phyloP scores from a whole-genome alignment of 2,888 invertebrate species.

The Erebia aethiops region DNA sequence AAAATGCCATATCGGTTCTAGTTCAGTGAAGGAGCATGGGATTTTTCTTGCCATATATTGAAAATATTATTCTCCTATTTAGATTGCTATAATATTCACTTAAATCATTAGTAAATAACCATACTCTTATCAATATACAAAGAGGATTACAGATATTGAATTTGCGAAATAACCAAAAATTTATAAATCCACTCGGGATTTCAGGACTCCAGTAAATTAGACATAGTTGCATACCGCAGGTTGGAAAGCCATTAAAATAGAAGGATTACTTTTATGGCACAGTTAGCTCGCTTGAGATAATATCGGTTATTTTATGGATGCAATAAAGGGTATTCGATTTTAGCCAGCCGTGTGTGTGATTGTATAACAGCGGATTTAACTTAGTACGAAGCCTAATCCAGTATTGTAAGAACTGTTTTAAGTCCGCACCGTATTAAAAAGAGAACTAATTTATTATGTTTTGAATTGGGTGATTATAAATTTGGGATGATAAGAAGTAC shows the following conservation, averaged over 20 bases:
- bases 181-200: constrained; percentile 17
- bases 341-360: constrained; percentile 76
- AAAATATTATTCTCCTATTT: background rate
- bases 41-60: constrained; percentile 49
- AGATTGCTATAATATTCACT: background rate
- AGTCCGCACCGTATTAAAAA: background rate
- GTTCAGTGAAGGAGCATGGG: constrained; percentile 63
- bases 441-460: background rate
- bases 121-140: background rate
- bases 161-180: background rate
- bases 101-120: background rate
- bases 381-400: constrained; percentile 21
- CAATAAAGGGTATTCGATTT: constrained; percentile 80
- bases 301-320: constrained; percentile 80
- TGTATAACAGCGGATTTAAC: constrained; percentile 51
- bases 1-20: constrained; percentile 80
- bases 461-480: background rate
- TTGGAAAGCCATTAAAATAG: constrained; percentile 78
- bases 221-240: constrained; percentile 61
- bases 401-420: constrained; percentile 7
- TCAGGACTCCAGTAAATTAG: constrained; percentile 42
- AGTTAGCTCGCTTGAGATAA: constrained; percentile 78
- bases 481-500: constrained; percentile 11
- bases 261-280: constrained; percentile 80
- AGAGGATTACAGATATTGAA: background rate